Conservation (phyloP, 2,113 vertebrate genomes). For the Leucopsar rothschildi region DNA sequence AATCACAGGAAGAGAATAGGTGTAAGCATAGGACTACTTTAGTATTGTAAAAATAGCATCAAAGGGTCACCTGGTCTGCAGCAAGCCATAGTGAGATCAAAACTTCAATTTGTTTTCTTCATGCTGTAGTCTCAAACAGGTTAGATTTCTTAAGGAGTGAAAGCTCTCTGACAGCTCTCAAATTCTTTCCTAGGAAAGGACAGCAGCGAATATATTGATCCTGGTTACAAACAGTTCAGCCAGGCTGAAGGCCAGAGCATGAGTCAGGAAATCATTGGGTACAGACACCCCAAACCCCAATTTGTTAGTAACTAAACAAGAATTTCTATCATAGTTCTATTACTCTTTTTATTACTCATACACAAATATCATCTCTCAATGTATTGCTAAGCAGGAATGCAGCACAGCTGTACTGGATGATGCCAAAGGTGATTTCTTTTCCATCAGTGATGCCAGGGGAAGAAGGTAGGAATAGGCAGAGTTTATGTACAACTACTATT, state of each 20-base stretch:
- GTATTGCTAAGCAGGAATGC: background rate
- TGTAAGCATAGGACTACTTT: background rate
- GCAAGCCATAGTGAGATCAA: background rate
- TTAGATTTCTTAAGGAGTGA: background rate
- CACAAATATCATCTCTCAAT: background rate
- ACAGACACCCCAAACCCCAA: background rate
- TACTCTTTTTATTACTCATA: background rate
- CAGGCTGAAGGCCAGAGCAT: background rate
- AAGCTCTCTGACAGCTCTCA: background rate
- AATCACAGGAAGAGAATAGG: background rate
- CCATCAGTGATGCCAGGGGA: background rate
- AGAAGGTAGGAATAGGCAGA: background rate
- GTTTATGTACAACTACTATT: background rate
- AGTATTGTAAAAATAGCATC: background rate
- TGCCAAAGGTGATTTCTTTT: background rate
- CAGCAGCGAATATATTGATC: rapidly evolving
- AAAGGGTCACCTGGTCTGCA: background rate
- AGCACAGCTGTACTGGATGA: background rate
- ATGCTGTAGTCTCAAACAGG: background rate
- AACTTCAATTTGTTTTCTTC: background rate
- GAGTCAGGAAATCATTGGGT: background rate
- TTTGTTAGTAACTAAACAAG: background rate
- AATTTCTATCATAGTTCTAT: background rate
- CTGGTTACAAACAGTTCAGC: background rate
- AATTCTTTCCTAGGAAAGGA: background rate